A percentile compares a stretch with the other conserved stretches of the same genome.
Conservation (phyloP, 2,888 invertebrate species). For the Aethes cnicana region DNA sequence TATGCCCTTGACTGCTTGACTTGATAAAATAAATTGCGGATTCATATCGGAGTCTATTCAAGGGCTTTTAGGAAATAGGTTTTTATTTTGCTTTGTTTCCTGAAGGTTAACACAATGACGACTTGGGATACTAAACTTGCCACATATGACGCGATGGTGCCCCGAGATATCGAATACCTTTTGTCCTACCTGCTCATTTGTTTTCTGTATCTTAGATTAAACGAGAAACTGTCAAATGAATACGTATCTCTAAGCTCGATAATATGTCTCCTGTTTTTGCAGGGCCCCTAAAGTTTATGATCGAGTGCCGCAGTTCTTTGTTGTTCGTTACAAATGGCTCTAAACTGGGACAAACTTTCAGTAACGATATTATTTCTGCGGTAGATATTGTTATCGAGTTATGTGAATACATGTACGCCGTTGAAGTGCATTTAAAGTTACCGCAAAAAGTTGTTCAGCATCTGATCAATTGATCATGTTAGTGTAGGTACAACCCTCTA, state of each 20-base stretch:
- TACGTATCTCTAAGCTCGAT: slow-evolving; percentile 1
- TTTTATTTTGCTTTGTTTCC: slow-evolving; percentile 5
- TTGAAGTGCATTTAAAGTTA: too few species aligned
- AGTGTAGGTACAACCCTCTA: too few species aligned
- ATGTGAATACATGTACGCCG: too few species aligned
- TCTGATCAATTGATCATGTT: too few species aligned
- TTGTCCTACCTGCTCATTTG: slow-evolving; percentile 24
- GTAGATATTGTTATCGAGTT: too few species aligned
- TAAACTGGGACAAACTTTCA: neutral
- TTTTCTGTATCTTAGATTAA: slow-evolving; percentile 25
- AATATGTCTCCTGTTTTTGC: neutral
- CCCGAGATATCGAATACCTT: slow-evolving; percentile 16
- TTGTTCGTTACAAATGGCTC: neutral
- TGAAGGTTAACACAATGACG: slow-evolving; percentile 9
- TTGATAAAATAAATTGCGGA: slow-evolving; percentile 34
- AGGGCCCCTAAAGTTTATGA: neutral
- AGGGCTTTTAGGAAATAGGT: slow-evolving; percentile 16
- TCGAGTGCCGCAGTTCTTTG: neutral
- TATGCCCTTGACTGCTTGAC: neutral
- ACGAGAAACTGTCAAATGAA: slow-evolving; percentile 25
- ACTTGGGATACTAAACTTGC: neutral
- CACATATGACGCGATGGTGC: slow-evolving; percentile 18
- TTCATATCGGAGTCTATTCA: slow-evolving; percentile 33
- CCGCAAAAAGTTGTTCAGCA: too few species aligned
- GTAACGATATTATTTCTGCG: too few species aligned